Percentiles rank a stretch among this genome's conserved stretches.
Conservation (phyloP, 2,113 vertebrate species). For the Gymnarchus niloticus region DNA sequence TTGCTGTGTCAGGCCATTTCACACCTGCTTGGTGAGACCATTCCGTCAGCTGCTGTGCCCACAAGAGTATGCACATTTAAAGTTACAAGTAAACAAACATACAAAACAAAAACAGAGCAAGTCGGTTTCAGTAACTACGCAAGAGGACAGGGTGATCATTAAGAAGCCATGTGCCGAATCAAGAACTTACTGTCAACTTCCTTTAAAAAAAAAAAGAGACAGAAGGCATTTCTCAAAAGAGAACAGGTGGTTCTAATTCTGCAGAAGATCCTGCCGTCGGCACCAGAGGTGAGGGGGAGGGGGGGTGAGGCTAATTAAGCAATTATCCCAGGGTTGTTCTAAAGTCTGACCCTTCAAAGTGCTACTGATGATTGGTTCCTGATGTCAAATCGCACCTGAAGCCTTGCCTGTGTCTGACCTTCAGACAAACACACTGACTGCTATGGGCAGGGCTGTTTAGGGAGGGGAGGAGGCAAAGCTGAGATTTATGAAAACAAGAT, state of each 20-base stretch:
- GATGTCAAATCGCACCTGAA: neutral
- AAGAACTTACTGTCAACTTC: neutral
- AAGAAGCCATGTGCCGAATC: neutral
- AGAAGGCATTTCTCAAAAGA: neutral
- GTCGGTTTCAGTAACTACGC: neutral
- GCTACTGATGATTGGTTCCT: constrained; percentile 8
- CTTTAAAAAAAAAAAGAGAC: neutral
- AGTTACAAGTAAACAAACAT: neutral
- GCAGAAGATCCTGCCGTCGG: neutral
- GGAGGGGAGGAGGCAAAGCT: neutral
- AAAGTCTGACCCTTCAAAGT: neutral
- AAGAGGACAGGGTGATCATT: neutral
- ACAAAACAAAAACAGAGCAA: neutral
- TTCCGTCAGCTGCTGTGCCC: neutral
- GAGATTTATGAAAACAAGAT: neutral
- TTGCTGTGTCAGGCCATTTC: neutral
- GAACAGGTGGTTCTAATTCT: constrained; percentile 14
- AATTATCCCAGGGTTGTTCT: neutral
- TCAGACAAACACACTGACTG: neutral
- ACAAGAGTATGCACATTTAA: neutral
- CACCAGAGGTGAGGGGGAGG: neutral
- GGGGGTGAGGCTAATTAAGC: neutral
- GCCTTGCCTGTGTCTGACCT: neutral
- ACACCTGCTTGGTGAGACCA: neutral
- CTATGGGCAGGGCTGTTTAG: neutral